Base-by-base conservation (phyloP, 2,888 invertebrate species). In the Tolmerus cingulatus region DNA sequence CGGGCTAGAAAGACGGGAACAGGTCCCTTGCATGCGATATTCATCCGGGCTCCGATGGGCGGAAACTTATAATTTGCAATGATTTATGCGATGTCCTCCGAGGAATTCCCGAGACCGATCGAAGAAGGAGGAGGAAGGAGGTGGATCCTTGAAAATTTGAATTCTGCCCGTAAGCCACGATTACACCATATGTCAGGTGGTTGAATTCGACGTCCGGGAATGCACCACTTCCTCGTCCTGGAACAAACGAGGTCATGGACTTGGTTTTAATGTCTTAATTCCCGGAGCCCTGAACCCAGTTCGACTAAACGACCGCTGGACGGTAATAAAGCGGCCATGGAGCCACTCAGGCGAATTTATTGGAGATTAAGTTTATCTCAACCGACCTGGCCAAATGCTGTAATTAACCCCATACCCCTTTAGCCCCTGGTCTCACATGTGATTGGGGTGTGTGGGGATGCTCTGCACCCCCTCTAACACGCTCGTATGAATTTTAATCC, bases 371-470 rank as follows among this genome's bases (percentile, higher is more conserved):
- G 89, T 89, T 89, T 89, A 89, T 89, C 89, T 89, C 74, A 76
- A 86, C 86, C 90, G 90, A 90, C 90, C 90, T 90, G 90, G 89
- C 90, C 90, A 90, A 90, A 90, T 90, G 90, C 89, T 89, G 90
- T 90, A 91, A 90, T 90, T 90, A 90, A 90, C 90, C 90, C 89
- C 90, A 90, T 88, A 89, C 90, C 89, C 88, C 86, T 79, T 77
- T 74, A 30, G 55, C 57, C 74, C 77, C 77, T 27, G 66, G 27
- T 43, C 34, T 30, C 19, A n/a, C 40, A 19, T 23, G 19, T 19
- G 51, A 51, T 51, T 19, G 51, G 51, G 19, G 51, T n/a, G n/a
- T 51, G 51, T 16, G 14, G 12, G 43, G 0, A 0, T 4, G 43
- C 0, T 66, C 19, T 40, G 12, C 30, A 19, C 19, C 23, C n/a